A percentile compares a stretch with the other conserved stretches of the same genome.
Evolutionary conservation across 1,140 invertebrate species (phyloP).

Genomic region (Hylyphantes graminicola): DNA sequence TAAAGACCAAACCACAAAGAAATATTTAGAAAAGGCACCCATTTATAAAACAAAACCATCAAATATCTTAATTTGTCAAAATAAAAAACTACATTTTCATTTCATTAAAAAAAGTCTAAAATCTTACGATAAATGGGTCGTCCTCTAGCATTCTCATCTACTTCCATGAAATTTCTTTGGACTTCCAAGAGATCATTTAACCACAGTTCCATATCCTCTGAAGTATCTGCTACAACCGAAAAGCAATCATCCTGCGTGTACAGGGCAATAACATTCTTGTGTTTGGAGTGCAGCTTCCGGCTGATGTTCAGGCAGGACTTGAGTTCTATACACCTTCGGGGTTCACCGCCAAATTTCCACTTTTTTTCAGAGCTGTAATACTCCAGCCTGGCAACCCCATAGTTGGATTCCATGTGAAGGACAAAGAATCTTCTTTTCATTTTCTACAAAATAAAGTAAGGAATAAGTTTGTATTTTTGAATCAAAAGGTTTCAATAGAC

Average conservation of each 20-base stretch:
- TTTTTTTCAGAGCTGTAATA: constrained; percentile 95
- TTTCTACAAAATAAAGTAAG: constrained; percentile 70
- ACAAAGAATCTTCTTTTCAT: constrained; percentile 91
- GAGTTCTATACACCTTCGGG: constrained; percentile 82
- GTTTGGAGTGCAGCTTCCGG: constrained; percentile 79
- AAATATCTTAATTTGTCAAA: too few species aligned
- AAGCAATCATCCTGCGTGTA: constrained; percentile 91
- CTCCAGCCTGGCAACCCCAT: constrained; percentile 81
- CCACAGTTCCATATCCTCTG: constrained; percentile 85
- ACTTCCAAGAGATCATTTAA: constrained; percentile 79
- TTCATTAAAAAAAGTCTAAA: background rate
- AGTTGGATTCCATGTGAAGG: constrained; percentile 73
- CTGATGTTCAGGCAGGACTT: constrained; percentile 91
- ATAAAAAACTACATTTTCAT: background rate
- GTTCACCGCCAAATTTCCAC: constrained; percentile 76
- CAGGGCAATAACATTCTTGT: constrained; percentile 86
- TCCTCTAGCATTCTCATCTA: constrained; percentile 73
- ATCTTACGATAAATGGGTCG: constrained; percentile 64
- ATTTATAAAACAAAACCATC: too few species aligned
- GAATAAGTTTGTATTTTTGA: too few species aligned
- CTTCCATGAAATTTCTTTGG: constrained; percentile 72
- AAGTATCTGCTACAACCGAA: constrained; percentile 81
- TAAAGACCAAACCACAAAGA: too few species aligned
- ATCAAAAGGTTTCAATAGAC: too few species aligned
- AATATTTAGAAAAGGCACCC: too few species aligned